These are phyloP conservation scores for Acanthornis magna DNA, from an alignment of 2,797 vertebrate genomes.

Conservation along the genomic window DNA sequence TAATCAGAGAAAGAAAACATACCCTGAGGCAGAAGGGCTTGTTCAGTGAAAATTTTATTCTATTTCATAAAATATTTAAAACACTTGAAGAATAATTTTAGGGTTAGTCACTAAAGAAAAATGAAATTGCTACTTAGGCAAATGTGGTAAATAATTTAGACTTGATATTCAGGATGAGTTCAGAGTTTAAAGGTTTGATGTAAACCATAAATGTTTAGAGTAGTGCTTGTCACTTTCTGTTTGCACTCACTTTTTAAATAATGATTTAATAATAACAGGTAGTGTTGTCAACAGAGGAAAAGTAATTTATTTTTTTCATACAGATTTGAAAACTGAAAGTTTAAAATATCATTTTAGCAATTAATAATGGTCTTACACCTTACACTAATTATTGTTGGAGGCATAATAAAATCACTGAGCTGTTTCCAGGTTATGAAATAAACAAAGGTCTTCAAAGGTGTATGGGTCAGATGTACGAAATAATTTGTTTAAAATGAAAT, in stretches of 20 bases:
- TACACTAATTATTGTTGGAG: neutral
- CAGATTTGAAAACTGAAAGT: neutral
- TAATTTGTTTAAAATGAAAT: neutral
- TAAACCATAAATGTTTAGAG: neutral
- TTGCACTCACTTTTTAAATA: neutral
- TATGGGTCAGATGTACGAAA: neutral
- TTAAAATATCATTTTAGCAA: neutral
- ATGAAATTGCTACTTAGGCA: neutral
- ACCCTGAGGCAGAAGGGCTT: neutral
- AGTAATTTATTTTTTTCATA: neutral
- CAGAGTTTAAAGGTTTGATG: neutral
- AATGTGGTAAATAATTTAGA: slow-evolving; percentile 30
- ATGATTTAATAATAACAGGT: neutral
- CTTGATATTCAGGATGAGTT: neutral
- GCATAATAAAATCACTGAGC: neutral
- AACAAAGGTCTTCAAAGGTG: neutral
- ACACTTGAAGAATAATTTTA: slow-evolving; percentile 40
- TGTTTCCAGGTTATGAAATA: neutral
- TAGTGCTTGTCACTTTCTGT: neutral
- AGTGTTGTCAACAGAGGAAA: neutral
- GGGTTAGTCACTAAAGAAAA: neutral
- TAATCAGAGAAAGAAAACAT: neutral
- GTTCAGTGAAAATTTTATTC: slow-evolving; percentile 12
- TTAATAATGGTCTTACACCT: neutral
- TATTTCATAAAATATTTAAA: slow-evolving; percentile 53